A percentile compares a stretch with the other conserved stretches of the same genome.
phyloP scores from a whole-genome alignment of 2,113 vertebrate species.

The Leptobrachium leishanense region DNA sequence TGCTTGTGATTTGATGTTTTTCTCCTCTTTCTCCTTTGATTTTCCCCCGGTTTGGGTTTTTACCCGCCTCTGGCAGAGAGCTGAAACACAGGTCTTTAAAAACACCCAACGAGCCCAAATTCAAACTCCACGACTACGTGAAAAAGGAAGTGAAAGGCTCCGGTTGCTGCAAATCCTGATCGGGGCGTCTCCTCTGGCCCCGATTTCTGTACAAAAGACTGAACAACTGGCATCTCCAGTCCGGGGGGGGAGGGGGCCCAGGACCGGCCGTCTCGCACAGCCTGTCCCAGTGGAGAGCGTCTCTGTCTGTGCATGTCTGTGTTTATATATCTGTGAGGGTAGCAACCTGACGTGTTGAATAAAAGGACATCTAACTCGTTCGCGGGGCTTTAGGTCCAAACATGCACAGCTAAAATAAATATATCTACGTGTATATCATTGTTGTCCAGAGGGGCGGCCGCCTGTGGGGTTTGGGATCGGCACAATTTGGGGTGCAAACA shows the following conservation, averaged over 20 bases:
- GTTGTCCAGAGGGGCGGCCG: background rate
- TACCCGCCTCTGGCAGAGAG: constrained; percentile 66
- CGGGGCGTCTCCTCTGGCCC: background rate
- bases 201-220: constrained; percentile 47
- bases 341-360: constrained; percentile 36
- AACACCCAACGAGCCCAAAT: constrained; percentile 77
- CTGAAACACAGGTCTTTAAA: constrained; percentile 82
- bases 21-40: background rate
- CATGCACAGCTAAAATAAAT: background rate
- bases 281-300: constrained; percentile 22
- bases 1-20: background rate
- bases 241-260: background rate
- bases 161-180: constrained; percentile 82
- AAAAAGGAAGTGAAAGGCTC: constrained; percentile 77
- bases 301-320: constrained; percentile 49
- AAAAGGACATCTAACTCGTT: constrained; percentile 39
- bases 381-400: background rate
- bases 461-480: no score
- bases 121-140: constrained; percentile 88
- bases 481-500: no score
- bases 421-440: background rate
- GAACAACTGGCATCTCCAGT: constrained; percentile 3
- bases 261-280: constrained; percentile 10
- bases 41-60: background rate
- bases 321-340: constrained; percentile 43